Evolutionary conservation across 2,888 invertebrate species (phyloP).

Genomic region (Cataglyphis rosenhaueri): DNA sequence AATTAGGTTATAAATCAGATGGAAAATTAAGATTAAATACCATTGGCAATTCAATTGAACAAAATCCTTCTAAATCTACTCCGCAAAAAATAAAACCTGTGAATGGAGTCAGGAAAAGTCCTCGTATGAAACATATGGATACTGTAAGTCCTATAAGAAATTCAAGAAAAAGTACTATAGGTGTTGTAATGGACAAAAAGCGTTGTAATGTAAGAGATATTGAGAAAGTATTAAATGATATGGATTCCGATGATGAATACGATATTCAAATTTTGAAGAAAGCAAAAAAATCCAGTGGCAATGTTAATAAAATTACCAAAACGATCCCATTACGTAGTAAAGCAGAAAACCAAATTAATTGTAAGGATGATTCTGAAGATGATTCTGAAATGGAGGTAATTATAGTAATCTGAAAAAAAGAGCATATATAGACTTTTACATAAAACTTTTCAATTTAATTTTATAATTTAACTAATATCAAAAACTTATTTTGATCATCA

Average conservation of each 20-base stretch:
- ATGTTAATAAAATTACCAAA: neutral
- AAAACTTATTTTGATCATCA: neutral
- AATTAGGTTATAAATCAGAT: conserved; percentile 87
- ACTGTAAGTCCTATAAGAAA: conserved; percentile 49
- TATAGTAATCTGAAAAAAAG: neutral
- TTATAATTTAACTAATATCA: neutral
- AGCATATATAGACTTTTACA: neutral
- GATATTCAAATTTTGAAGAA: conserved; percentile 81
- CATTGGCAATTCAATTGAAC: neutral
- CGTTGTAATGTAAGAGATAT: conserved; percentile 76
- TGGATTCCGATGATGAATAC: conserved; percentile 81
- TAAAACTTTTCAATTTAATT: neutral
- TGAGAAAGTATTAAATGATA: conserved; percentile 73
- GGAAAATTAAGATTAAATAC: conserved; percentile 88
- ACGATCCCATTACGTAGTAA: conserved; percentile 48
- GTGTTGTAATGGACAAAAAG: conserved; percentile 79
- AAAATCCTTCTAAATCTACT: conserved; percentile 31
- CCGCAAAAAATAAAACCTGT: conserved; percentile 44
- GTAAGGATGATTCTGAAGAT: conserved; percentile 11
- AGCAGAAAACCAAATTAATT: conserved; percentile 55
- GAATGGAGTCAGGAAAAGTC: conserved; percentile 55
- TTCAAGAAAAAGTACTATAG: conserved; percentile 78
- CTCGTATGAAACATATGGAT: conserved; percentile 46
- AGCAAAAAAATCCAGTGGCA: conserved; percentile 57
- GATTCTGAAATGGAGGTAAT: conserved; percentile 35